Conservation (phyloP, 1,140 invertebrate species). For the Nasonia longicornis region DNA sequence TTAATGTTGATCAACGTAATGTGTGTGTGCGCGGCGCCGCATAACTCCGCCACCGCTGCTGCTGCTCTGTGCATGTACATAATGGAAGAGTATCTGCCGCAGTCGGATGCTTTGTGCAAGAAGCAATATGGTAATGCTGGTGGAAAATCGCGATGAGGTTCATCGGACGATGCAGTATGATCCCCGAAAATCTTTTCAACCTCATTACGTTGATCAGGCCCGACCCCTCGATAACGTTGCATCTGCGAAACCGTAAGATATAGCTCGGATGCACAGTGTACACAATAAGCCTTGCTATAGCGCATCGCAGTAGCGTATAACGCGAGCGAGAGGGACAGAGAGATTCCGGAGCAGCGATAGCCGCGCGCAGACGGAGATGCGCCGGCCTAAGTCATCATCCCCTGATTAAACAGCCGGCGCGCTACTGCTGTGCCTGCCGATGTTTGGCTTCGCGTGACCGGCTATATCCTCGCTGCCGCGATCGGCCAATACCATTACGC, state of each 20-base stretch:
- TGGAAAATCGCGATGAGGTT: no score
- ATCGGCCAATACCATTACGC: constrained; percentile 33
- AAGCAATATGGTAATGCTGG: background rate
- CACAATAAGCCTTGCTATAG: no score
- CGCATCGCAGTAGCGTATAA: background rate
- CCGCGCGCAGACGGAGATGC: background rate
- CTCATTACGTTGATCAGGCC: no score
- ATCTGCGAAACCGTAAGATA: no score
- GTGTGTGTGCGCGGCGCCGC: background rate
- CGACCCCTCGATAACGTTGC: no score
- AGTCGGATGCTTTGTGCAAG: background rate
- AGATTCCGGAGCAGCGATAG: background rate
- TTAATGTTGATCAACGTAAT: constrained; percentile 27
- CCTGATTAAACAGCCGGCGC: constrained; percentile 51
- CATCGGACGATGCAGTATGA: no score
- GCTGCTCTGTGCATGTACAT: background rate
- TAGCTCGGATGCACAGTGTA: no score
- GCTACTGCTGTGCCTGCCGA: constrained; percentile 15
- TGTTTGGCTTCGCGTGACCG: constrained; percentile 53
- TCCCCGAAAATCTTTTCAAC: no score
- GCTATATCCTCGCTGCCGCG: constrained; percentile 32
- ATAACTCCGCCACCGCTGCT: background rate
- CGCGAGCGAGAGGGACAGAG: background rate
- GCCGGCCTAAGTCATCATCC: constrained; percentile 50
- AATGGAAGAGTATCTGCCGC: background rate